Percentiles rank a stretch among this genome's conserved stretches.
These are phyloP conservation scores for Dreissena rostriformis DNA, from an alignment of 1,140 invertebrate genomes.

Conservation along the genomic window DNA sequence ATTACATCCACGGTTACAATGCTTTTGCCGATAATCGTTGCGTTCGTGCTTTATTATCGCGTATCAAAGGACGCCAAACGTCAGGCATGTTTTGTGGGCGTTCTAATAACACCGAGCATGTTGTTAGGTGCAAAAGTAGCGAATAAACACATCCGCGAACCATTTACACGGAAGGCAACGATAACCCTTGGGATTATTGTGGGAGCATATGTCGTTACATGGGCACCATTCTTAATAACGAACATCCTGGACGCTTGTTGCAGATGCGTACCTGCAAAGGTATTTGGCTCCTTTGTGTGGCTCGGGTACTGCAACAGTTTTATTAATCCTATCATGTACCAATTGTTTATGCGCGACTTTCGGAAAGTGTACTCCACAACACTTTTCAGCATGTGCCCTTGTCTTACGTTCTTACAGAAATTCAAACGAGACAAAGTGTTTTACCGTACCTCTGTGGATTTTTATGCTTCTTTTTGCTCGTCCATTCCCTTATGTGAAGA, in stretches of 20 bases:
- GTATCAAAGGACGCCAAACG: conserved; percentile 76
- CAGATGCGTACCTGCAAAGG: conserved; percentile 80
- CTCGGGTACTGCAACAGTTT: conserved; percentile 97
- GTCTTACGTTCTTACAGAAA: conserved; percentile 57
- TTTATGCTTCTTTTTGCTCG: too few relatives aligned
- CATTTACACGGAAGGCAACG: conserved; percentile 76
- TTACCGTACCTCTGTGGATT: conserved; percentile 21
- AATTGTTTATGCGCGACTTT: conserved; percentile 98
- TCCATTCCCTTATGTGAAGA: too few relatives aligned
- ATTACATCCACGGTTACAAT: conserved; percentile 71
- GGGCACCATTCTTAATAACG: conserved; percentile 98
- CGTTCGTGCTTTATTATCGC: conserved; percentile 72
- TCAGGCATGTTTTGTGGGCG: conserved; percentile 72
- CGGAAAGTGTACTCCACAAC: conserved; percentile 89
- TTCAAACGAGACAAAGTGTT: conserved; percentile 49
- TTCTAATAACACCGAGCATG: conserved; percentile 70
- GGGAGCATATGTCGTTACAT: conserved; percentile 95
- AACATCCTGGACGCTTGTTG: conserved; percentile 97
- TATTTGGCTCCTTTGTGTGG: conserved; percentile 85
- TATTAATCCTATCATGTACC: conserved; percentile 98
- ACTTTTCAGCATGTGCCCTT: conserved; percentile 64
- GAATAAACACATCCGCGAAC: conserved; percentile 71
- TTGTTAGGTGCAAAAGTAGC: conserved; percentile 71
- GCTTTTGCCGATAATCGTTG: conserved; percentile 74
- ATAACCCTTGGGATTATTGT: conserved; percentile 79